Conservation (phyloP, 1,140 invertebrate species). For the Maconellicoccus hirsutus region DNA sequence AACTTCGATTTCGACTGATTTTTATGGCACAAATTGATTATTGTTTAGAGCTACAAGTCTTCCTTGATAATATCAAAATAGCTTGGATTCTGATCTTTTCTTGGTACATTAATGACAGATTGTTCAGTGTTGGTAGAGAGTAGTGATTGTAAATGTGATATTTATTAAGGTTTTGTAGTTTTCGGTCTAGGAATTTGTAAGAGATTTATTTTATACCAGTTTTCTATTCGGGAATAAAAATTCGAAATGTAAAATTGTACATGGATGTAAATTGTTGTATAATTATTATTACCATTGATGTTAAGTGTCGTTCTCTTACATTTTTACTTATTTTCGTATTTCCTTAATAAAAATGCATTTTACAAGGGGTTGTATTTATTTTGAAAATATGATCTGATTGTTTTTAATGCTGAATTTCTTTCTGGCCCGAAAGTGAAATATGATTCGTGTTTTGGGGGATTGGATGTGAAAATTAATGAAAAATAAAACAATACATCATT, state of each 20-base stretch:
- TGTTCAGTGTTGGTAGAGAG: background rate
- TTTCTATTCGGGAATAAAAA: background rate
- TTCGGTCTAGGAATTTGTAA: background rate
- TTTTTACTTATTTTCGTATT: slow-evolving; percentile 21
- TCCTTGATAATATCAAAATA: too few species aligned
- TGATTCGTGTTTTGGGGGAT: too few species aligned
- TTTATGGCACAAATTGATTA: background rate
- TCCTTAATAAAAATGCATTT: slow-evolving; percentile 14
- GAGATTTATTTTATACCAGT: slow-evolving; percentile 13
- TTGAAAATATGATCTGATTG: too few species aligned
- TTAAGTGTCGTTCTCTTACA: slow-evolving; percentile 16
- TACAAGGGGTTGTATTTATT: background rate
- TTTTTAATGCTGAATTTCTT: too few species aligned
- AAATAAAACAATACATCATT: too few species aligned
- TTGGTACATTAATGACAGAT: too few species aligned
- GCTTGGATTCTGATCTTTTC: too few species aligned
- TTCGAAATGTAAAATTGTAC: slow-evolving; percentile 6
- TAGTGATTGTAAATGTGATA: slow-evolving; percentile 13
- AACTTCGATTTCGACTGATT: background rate
- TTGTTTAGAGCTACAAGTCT: background rate
- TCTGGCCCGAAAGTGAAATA: too few species aligned
- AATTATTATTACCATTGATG: slow-evolving; percentile 13
- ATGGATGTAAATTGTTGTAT: background rate
- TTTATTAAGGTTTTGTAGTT: slow-evolving; percentile 20
- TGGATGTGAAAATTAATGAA: too few species aligned